Evolutionary conservation across 2,113 vertebrate species (phyloP), one percentile per base, ranked within the genome.

Genomic region (Penelope pileata): DNA sequence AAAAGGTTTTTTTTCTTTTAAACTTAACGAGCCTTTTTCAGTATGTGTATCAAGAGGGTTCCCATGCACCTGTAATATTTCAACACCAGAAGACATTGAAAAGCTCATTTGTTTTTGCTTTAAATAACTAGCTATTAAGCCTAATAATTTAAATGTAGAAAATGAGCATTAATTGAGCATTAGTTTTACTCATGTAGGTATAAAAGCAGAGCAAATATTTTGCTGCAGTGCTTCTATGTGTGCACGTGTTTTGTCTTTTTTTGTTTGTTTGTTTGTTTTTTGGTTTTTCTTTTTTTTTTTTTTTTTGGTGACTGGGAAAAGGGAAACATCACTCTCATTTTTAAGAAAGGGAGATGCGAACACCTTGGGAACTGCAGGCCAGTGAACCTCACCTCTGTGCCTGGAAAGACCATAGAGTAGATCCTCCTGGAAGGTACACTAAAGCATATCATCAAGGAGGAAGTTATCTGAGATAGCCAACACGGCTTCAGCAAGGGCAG

Each of bases 191-290:
- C 53, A n/a, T 16, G 19, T 80, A 60, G 19, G 27, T 56, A 92
- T 64, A 59, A 91, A 90, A 77, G 51, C 24, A 91, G 53, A 96
- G 29, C 29, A 84, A 95, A 86, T 17, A 7, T 17, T 91, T 94
- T 91, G 13, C 26, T 88, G 15, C 70, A 47, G 12, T 42, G 22
- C 24, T 94, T 82, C 16, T 53, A 63, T 38, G 34, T 32, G 7
- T 67, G 8, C 16, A 56, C 59, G 32, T 62, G 78, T 90, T 88
- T 86, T 21, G 85, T 47, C 10, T 47, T 48, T 48, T 51, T 51
- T n/a, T n/a, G n/a, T n/a, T n/a, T n/a, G n/a, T n/a, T n/a, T n/a
- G n/a, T n/a, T n/a, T n/a, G n/a, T n/a, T n/a, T n/a, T n/a, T n/a
- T n/a, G n/a, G n/a, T n/a, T n/a, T n/a, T n/a, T n/a, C n/a, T n/a